These are phyloP conservation scores for Troides helena DNA, from an alignment of 2,888 invertebrate genomes.

Conservation along the genomic window DNA sequence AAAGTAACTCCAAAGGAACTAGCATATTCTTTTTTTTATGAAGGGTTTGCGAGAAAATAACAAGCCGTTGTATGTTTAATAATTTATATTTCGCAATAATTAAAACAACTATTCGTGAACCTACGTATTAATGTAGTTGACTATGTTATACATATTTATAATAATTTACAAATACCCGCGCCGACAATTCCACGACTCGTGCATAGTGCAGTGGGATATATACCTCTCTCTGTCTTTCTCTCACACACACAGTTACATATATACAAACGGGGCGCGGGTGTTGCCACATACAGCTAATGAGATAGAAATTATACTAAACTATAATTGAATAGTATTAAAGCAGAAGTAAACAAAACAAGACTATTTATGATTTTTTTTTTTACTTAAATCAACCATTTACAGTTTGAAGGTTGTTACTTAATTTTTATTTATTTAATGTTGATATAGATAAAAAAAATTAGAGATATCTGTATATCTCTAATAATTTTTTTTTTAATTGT, in stretches of 20 bases:
- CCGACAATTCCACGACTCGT: slow-evolving; percentile 71
- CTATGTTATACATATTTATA: slow-evolving; percentile 38
- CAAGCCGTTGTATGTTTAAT: slow-evolving; percentile 26
- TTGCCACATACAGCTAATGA: slow-evolving; percentile 24
- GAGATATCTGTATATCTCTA: no score
- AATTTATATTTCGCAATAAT: slow-evolving; percentile 61
- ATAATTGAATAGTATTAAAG: slow-evolving; percentile 7
- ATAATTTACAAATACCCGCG: slow-evolving; percentile 50
- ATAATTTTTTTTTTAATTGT: no score
- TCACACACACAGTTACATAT: slow-evolving; percentile 38
- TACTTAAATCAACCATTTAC: no score
- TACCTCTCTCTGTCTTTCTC: slow-evolving; percentile 37
- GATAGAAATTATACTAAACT: slow-evolving; percentile 1
- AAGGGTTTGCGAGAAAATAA: slow-evolving; percentile 14
- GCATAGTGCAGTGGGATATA: slow-evolving; percentile 67
- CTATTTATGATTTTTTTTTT: background rate
- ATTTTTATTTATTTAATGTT: no score
- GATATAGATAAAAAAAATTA: no score
- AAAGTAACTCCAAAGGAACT: no score
- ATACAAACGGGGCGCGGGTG: slow-evolving; percentile 57
- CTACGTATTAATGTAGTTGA: slow-evolving; percentile 41
- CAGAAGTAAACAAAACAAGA: background rate
- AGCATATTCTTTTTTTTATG: background rate
- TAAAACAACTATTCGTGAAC: slow-evolving; percentile 65
- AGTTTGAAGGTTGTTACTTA: no score